A percentile compares a stretch with the other conserved stretches of the same genome.
phyloP scores from a whole-genome alignment of 2,797 vertebrate species.

The Prionace glauca region DNA sequence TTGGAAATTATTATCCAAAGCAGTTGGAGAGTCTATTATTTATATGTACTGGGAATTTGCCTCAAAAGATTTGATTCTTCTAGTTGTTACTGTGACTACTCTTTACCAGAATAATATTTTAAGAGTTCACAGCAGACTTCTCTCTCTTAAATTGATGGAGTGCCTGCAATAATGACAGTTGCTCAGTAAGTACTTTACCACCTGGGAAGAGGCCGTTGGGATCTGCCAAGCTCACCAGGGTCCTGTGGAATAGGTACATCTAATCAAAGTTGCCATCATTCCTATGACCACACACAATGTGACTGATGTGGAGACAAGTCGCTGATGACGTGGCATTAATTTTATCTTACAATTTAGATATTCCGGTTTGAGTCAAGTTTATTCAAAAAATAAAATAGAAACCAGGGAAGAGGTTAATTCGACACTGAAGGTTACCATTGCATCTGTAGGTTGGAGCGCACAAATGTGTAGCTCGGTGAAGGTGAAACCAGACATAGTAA shows the following conservation, averaged over 20 bases:
- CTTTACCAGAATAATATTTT: slow-evolving; percentile 30
- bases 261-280: slow-evolving; percentile 27
- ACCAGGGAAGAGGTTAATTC: too few relatives aligned
- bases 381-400: slow-evolving; percentile 5
- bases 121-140: slow-evolving; percentile 22
- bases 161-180: slow-evolving; percentile 26
- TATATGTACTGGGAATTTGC: slow-evolving; percentile 23
- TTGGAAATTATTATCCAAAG: slow-evolving; percentile 21
- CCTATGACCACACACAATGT: neutral
- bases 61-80: slow-evolving; percentile 29
- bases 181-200: slow-evolving; percentile 24
- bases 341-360: neutral
- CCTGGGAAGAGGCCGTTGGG: slow-evolving; percentile 18
- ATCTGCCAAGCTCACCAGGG: neutral
- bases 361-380: neutral
- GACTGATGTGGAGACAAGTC: slow-evolving; percentile 11
- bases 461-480: neutral
- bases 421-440: neutral
- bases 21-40: slow-evolving; percentile 6
- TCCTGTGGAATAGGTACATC: neutral
- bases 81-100: slow-evolving; percentile 21
- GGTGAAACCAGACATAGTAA: neutral
- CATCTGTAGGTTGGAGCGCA: neutral
- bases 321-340: neutral
- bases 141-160: slow-evolving; percentile 26